A percentile compares a stretch with the other conserved stretches of the same genome.
Evolutionary conservation across 2,888 invertebrate species (phyloP).

Genomic region (Nycteola revayana): DNA sequence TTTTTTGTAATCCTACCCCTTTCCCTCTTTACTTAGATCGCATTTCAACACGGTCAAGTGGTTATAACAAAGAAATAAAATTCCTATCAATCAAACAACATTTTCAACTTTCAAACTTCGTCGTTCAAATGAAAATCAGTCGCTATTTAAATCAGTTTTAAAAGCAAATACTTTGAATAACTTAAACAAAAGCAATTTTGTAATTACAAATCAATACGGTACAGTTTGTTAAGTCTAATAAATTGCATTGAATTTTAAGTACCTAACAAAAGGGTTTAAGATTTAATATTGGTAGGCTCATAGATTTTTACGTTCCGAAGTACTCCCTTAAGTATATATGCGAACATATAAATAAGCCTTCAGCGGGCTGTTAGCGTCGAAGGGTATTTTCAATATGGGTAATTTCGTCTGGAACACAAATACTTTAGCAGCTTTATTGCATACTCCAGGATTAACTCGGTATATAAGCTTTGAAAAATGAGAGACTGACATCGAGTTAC

Average conservation of each 20-base stretch:
- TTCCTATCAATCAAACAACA: conserved; percentile 36
- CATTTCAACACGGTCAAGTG: conserved; percentile 49
- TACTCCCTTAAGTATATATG: conserved; percentile 47
- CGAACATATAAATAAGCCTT: conserved; percentile 72
- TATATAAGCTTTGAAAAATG: conserved; percentile 77
- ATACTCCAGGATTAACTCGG: conserved; percentile 77
- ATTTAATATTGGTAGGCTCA: conserved; percentile 50
- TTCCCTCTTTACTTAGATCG: conserved; percentile 45
- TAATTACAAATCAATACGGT: conserved; percentile 61
- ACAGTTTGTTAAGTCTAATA: conserved; percentile 46
- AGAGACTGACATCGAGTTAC: conserved; percentile 60
- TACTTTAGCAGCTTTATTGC: conserved; percentile 79
- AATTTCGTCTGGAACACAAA: conserved; percentile 77
- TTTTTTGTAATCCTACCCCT: conserved; percentile 66
- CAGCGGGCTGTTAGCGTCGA: conserved; percentile 71
- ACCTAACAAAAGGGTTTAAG: conserved; percentile 45
- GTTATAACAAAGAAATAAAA: conserved; percentile 28
- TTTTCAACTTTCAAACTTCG: conserved; percentile 36
- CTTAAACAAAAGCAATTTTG: conserved; percentile 52
- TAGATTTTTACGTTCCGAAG: conserved; percentile 48
- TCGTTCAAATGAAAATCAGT: conserved; percentile 40
- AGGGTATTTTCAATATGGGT: conserved; percentile 81
- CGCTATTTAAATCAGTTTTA: conserved; percentile 45
- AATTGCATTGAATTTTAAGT: conserved; percentile 51
- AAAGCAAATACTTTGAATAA: conserved; percentile 56